Conservation (phyloP, 2,888 invertebrate genomes). For the Microctonus brassicae region DNA sequence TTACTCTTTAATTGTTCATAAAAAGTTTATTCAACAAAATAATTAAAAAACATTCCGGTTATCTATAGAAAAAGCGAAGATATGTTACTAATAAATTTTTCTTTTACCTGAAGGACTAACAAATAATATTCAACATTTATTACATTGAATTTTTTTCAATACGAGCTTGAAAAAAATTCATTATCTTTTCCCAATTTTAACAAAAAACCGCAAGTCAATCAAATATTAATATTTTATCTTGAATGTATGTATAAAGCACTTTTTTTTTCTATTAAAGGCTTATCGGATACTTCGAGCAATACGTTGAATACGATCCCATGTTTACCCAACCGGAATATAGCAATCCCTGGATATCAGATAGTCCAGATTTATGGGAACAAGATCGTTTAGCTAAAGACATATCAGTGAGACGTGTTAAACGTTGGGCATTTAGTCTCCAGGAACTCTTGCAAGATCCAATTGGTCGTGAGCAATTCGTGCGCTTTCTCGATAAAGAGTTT, state of each 20-base stretch:
- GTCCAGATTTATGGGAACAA: conserved; percentile 96
- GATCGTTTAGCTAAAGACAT: conserved; percentile 90
- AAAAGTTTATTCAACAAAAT: too few relatives aligned
- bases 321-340: conserved; percentile 92
- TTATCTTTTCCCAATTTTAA: too few relatives aligned
- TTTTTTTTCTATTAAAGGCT: conserved; percentile 72
- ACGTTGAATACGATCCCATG: conserved; percentile 96
- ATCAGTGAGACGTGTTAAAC: conserved; percentile 90
- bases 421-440: conserved; percentile 97
- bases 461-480: conserved; percentile 95
- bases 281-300: conserved; percentile 94
- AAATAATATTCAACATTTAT: conserved; percentile 9
- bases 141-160: conserved; percentile 21
- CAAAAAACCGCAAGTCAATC: too few relatives aligned
- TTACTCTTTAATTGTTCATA: too few relatives aligned
- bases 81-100: too few relatives aligned
- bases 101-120: too few relatives aligned
- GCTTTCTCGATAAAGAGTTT: conserved; percentile 97
- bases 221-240: too few relatives aligned
- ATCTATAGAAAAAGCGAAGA: too few relatives aligned
- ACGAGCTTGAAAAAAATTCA: conserved; percentile 27
- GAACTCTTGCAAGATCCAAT: conserved; percentile 95
- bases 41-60: too few relatives aligned
- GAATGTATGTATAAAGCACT: conserved; percentile 18
- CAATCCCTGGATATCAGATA: conserved; percentile 98